Percentiles rank a stretch among this genome's conserved stretches.
Evolutionary conservation across 2,113 vertebrate genomes (phyloP).

Genomic region (Varanus salvator): DNA sequence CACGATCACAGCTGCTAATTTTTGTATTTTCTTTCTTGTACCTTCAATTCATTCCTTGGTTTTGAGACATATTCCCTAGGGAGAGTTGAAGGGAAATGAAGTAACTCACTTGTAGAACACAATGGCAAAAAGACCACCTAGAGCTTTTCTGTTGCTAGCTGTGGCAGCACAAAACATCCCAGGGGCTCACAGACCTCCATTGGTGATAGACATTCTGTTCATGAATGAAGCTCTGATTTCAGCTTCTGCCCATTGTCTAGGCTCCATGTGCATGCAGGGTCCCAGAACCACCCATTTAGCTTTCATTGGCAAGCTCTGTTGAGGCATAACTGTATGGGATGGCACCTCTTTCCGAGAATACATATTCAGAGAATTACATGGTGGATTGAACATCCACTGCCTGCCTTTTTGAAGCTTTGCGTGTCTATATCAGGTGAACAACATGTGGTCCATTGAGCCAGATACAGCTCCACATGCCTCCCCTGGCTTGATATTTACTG

Average conservation of each 20-base stretch:
- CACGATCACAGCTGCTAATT: not conserved
- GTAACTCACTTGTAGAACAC: not conserved
- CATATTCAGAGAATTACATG: not conserved
- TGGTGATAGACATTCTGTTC: not conserved
- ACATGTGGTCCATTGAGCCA: not conserved
- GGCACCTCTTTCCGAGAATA: not conserved
- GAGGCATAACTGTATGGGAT: not conserved
- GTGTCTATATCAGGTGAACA: not conserved
- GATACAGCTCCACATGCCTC: not conserved
- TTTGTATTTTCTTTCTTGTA: rapidly evolving
- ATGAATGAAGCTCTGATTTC: not conserved
- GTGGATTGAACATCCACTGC: not conserved
- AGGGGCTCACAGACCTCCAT: not conserved
- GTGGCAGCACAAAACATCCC: not conserved
- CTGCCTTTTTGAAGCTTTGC: not conserved
- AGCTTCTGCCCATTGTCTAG: not conserved
- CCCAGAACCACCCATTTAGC: not conserved
- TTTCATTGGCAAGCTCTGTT: not conserved
- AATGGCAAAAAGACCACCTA: not conserved
- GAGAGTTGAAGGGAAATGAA: not conserved
- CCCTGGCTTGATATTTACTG: not conserved
- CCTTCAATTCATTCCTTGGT: not conserved
- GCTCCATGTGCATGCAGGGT: not conserved
- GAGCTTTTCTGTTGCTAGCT: rapidly evolving
- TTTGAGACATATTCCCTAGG: not conserved